Conservation (phyloP, 1,140 invertebrate species). For the Lucilia cuprina region DNA sequence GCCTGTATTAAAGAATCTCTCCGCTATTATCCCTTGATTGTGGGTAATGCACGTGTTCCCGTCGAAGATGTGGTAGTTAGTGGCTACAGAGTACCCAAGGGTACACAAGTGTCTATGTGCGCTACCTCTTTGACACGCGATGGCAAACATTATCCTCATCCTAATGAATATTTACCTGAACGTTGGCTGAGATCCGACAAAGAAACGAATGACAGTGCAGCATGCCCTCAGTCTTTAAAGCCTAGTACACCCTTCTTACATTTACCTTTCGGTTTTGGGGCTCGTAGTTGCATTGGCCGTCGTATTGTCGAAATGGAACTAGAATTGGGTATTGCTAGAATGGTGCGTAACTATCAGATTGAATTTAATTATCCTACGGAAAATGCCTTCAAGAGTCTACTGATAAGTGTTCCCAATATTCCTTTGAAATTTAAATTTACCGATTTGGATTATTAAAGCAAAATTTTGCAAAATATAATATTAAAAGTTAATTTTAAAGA, state of each 20-base stretch:
- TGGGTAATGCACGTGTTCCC: slow-evolving; percentile 64
- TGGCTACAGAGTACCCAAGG: slow-evolving; percentile 70
- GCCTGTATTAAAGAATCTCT: slow-evolving; percentile 73
- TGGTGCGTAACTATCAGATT: slow-evolving; percentile 67
- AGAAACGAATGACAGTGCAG: slow-evolving; percentile 46
- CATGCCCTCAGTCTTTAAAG: slow-evolving; percentile 62
- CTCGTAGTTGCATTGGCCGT: slow-evolving; percentile 67
- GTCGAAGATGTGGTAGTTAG: slow-evolving; percentile 66
- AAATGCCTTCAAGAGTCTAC: slow-evolving; percentile 48
- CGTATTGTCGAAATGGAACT: slow-evolving; percentile 77
- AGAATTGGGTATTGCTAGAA: slow-evolving; percentile 68
- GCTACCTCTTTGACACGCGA: slow-evolving; percentile 62
- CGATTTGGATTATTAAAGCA: slow-evolving; percentile 35
- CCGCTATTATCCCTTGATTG: slow-evolving; percentile 65
- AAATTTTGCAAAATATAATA: not conserved
- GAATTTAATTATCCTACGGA: slow-evolving; percentile 64
- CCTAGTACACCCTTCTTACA: slow-evolving; percentile 66
- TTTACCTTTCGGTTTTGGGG: slow-evolving; percentile 71
- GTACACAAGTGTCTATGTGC: slow-evolving; percentile 62
- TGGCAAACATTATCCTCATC: slow-evolving; percentile 65
- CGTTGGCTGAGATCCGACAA: slow-evolving; percentile 64
- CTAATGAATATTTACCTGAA: slow-evolving; percentile 68
- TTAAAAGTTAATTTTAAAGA: too few relatives aligned
- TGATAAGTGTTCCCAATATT: slow-evolving; percentile 55
- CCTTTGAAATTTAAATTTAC: slow-evolving; percentile 56